phyloP scores from a whole-genome alignment of 2,888 invertebrate species.

The Melangyna quadrimaculata region DNA sequence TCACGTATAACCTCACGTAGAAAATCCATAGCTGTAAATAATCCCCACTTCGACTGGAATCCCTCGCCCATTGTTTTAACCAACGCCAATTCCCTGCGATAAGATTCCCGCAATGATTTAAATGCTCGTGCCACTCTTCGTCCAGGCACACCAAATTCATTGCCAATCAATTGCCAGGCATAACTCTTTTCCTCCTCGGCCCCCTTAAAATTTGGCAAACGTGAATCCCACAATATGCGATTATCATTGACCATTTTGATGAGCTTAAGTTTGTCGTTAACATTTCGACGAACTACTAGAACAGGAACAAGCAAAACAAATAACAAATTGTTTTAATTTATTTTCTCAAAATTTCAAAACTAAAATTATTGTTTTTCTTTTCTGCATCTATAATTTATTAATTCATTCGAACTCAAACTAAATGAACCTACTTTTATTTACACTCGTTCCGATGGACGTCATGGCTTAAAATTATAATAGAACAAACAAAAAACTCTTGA shows the following conservation, averaged over 20 bases:
- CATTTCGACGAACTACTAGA: conserved; percentile 80
- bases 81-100: conserved; percentile 79
- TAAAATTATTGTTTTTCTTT: background rate
- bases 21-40: conserved; percentile 79
- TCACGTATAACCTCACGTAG: conserved; percentile 79
- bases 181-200: conserved; percentile 80
- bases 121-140: conserved; percentile 79
- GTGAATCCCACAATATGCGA: conserved; percentile 79
- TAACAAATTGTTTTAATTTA: background rate
- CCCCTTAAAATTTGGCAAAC: conserved; percentile 79
- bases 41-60: conserved; percentile 79
- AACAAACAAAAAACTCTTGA: background rate
- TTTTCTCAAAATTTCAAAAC: background rate
- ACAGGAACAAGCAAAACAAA: conserved; percentile 40
- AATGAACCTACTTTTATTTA: conserved; percentile 44
- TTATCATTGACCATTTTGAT: conserved; percentile 80
- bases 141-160: conserved; percentile 79
- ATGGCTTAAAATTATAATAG: conserved; percentile 19
- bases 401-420: background rate
- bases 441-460: conserved; percentile 45
- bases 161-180: conserved; percentile 79
- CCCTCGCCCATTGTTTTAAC: conserved; percentile 79
- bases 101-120: conserved; percentile 79
- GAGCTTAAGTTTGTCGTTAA: conserved; percentile 79
- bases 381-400: background rate